Evolutionary conservation across 2,888 invertebrate species (phyloP).

Genomic region (Polydrusus cervinus): DNA sequence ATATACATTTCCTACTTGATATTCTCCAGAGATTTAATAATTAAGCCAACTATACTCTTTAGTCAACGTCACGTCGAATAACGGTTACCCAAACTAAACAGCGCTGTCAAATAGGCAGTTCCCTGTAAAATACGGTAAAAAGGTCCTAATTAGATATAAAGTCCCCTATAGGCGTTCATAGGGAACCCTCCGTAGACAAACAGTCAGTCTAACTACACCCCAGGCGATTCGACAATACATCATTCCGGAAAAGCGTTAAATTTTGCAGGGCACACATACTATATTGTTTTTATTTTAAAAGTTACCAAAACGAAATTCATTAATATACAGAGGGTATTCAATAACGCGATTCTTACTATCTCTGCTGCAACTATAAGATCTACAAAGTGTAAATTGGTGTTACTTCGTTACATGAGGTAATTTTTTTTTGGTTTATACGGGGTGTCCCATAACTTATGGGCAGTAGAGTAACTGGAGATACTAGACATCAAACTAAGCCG

Average conservation of each 20-base stretch:
- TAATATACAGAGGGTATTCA: neutral
- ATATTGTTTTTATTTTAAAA: slow-evolving; percentile 43
- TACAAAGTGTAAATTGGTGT: too few relatives aligned
- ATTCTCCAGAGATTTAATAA: neutral
- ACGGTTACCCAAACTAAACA: slow-evolving; percentile 12
- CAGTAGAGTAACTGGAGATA: too few relatives aligned
- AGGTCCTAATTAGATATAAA: slow-evolving; percentile 51
- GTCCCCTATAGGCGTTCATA: slow-evolving; percentile 48
- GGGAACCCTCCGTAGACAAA: slow-evolving; percentile 48
- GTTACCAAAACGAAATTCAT: slow-evolving; percentile 3
- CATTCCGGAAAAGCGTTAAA: slow-evolving; percentile 47
- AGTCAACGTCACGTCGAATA: slow-evolving; percentile 24
- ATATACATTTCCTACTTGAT: neutral
- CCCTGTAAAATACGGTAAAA: slow-evolving; percentile 42
- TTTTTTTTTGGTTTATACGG: too few relatives aligned
- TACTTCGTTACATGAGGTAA: too few relatives aligned
- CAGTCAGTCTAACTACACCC: slow-evolving; percentile 51
- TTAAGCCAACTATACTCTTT: slow-evolving; percentile 14
- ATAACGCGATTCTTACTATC: too few relatives aligned
- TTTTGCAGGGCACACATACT: slow-evolving; percentile 35
- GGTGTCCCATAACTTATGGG: too few relatives aligned
- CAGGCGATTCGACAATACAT: slow-evolving; percentile 49
- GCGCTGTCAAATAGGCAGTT: slow-evolving; percentile 32
- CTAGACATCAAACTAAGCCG: too few relatives aligned
- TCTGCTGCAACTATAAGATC: too few relatives aligned